These are phyloP conservation scores for Odontothrips loti DNA, from an alignment of 2,888 invertebrate species.

Conservation along the genomic window DNA sequence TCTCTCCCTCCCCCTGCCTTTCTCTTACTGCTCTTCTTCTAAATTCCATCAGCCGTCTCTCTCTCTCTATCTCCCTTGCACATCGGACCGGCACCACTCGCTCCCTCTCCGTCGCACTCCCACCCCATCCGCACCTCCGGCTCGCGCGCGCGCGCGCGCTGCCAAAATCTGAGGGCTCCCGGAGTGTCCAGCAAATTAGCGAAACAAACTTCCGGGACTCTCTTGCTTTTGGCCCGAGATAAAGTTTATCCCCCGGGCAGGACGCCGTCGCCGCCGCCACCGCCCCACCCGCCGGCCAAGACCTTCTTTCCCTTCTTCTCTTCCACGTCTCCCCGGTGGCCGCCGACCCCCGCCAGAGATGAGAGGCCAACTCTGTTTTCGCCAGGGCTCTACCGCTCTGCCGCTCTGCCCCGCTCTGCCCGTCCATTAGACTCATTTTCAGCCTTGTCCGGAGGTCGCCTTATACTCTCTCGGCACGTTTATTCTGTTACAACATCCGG, in stretches of 20 bases:
- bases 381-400: too few relatives aligned
- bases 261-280: background rate
- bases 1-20: background rate
- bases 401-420: too few relatives aligned
- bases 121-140: background rate
- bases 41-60: background rate
- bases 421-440: constrained; percentile 7
- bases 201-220: background rate
- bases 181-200: constrained; percentile 11
- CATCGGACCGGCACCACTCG: background rate
- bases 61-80: background rate
- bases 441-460: background rate
- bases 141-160: background rate
- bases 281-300: background rate
- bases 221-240: background rate
- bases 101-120: background rate
- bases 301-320: background rate
- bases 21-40: background rate
- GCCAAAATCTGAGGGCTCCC: background rate
- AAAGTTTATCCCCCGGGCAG: background rate
- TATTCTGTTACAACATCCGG: background rate
- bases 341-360: background rate
- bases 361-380: too few relatives aligned
- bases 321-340: background rate
- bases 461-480: background rate